Evolutionary conservation across 2,113 vertebrate species (phyloP).

Genomic region (Anhinga anhinga): DNA sequence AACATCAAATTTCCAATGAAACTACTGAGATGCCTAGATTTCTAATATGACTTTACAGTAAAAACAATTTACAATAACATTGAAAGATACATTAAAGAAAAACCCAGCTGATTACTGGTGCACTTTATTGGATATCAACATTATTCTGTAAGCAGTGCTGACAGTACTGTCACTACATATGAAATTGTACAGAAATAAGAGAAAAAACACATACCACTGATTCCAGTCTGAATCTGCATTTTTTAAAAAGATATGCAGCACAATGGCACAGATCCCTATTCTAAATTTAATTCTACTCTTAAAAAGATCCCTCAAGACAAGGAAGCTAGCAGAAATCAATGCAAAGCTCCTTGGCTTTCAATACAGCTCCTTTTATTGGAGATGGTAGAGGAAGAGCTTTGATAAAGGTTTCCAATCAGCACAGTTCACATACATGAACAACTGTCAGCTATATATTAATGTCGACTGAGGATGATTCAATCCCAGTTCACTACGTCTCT

Average conservation of each 20-base stretch:
- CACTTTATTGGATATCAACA: background rate
- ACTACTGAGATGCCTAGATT: background rate
- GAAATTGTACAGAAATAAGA: background rate
- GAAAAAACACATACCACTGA: accelerated
- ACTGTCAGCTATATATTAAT: background rate
- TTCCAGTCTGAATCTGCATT: background rate
- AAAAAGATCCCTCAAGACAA: background rate
- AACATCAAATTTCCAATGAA: background rate
- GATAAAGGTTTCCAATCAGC: background rate
- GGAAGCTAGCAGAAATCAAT: background rate
- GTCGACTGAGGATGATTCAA: accelerated
- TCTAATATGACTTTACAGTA: background rate
- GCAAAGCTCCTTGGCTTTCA: background rate
- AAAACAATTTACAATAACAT: background rate
- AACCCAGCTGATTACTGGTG: background rate
- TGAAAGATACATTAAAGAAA: background rate
- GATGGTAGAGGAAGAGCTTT: background rate
- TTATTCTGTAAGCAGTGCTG: background rate
- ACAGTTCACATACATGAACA: background rate
- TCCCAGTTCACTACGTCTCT: background rate
- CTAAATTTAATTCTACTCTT: background rate
- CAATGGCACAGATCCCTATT: background rate
- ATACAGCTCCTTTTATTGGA: background rate
- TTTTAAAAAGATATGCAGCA: background rate
- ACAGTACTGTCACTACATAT: background rate